These are phyloP conservation scores for Varanus salvator DNA, from an alignment of 2,113 vertebrate species.

Conservation along the genomic window DNA sequence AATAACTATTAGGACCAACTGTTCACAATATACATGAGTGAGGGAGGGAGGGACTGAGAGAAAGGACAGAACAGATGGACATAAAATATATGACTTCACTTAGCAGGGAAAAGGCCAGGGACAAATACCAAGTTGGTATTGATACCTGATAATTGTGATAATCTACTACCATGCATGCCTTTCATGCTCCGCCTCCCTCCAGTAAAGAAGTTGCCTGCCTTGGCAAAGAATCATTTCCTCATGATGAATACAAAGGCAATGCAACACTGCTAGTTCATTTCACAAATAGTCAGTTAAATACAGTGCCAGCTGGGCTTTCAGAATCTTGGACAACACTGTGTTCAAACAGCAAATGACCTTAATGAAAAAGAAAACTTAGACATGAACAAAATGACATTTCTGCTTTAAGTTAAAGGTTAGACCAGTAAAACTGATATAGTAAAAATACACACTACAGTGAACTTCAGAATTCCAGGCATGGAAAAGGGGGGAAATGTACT, in stretches of 20 bases:
- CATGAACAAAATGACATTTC: conserved; percentile 21
- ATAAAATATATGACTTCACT: conserved; percentile 68
- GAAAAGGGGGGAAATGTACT: conserved; percentile 58
- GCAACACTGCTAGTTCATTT: conserved; percentile 66
- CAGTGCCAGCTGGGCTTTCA: neutral
- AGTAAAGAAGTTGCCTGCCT: conserved; percentile 71
- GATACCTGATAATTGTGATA: conserved; percentile 79
- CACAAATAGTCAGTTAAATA: conserved; percentile 52
- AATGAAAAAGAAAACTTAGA: neutral
- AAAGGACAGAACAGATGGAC: conserved; percentile 59
- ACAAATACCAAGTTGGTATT: conserved; percentile 74
- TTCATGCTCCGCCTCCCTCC: conserved; percentile 51
- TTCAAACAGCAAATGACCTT: neutral
- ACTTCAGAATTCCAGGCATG: conserved; percentile 78
- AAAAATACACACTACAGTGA: conserved; percentile 64
- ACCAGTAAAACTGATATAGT: conserved; percentile 46
- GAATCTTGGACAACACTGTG: neutral
- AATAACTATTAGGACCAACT: conserved; percentile 70
- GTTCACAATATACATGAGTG: conserved; percentile 13
- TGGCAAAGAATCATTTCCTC: conserved; percentile 70
- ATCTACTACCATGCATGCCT: conserved; percentile 72
- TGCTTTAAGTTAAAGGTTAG: conserved; percentile 36
- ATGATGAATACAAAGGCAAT: conserved; percentile 67
- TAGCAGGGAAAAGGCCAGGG: conserved; percentile 74
- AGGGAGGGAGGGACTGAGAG: conserved; percentile 9